phyloP scores from a whole-genome alignment of 2,888 invertebrate genomes.

The Caradrina clavipalpis region DNA sequence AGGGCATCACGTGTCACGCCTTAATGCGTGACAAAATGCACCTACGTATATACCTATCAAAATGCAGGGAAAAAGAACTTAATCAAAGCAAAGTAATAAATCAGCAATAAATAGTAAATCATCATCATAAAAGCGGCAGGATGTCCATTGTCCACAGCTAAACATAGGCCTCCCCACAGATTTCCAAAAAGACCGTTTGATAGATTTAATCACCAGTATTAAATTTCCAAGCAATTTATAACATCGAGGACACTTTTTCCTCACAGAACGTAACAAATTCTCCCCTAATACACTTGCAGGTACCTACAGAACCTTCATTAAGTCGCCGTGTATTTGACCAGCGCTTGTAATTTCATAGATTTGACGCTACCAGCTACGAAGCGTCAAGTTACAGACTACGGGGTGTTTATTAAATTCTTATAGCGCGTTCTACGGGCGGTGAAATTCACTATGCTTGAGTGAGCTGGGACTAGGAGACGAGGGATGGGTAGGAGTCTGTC shows the following conservation, averaged over 20 bases:
- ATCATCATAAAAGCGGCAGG: too few relatives aligned
- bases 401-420: constrained; percentile 77
- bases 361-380: constrained; percentile 33
- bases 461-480: background rate
- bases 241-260: constrained; percentile 1
- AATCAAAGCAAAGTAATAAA: too few relatives aligned
- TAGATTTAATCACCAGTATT: too few relatives aligned
- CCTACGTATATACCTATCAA: too few relatives aligned
- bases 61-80: too few relatives aligned
- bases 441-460: constrained; percentile 21
- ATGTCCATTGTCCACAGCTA: too few relatives aligned
- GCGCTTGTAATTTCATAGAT: constrained; percentile 62
- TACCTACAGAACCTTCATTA: constrained; percentile 41
- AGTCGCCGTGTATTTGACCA: constrained; percentile 52
- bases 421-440: constrained; percentile 46
- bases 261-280: constrained; percentile 11
- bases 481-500: constrained; percentile 4
- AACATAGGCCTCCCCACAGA: too few relatives aligned
- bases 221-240: background rate
- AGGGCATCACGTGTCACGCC: too few relatives aligned
- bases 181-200: too few relatives aligned
- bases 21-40: too few relatives aligned
- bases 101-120: too few relatives aligned
- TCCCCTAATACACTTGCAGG: constrained; percentile 33
- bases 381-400: constrained; percentile 42